Evolutionary conservation across 2,113 vertebrate genomes (phyloP).

Genomic region (Cyphomyrus plagiostoma): DNA sequence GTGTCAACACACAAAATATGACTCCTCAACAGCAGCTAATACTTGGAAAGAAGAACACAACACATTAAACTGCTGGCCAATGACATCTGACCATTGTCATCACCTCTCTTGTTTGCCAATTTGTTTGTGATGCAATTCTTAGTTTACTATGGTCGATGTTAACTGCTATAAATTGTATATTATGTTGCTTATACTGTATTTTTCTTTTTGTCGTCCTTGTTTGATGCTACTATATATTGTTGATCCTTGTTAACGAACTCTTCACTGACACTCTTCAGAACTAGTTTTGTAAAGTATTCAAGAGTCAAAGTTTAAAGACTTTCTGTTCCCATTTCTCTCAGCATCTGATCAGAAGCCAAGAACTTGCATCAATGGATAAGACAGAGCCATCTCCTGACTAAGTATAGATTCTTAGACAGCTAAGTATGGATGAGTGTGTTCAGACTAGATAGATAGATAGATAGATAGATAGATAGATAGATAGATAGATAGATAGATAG

Average conservation of each 20-base stretch:
- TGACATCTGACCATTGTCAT: background rate
- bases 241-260: background rate
- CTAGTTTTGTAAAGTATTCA: background rate
- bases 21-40: background rate
- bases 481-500: background rate
- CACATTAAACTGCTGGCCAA: background rate
- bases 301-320: background rate
- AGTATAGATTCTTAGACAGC: background rate
- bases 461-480: background rate
- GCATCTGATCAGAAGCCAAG: background rate
- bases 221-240: background rate
- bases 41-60: background rate
- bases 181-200: background rate
- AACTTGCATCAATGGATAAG: background rate
- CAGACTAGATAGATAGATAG: background rate
- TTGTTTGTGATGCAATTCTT: background rate
- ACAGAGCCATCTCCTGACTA: background rate
- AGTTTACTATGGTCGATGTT: background rate
- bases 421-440: background rate
- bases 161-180: background rate
- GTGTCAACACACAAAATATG: background rate
- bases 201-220: background rate
- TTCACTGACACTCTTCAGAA: background rate
- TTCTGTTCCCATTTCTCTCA: background rate
- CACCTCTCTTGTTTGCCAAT: background rate